Evolutionary conservation across 1,140 invertebrate species (phyloP).

Genomic region (Brachionus calyciflorus): DNA sequence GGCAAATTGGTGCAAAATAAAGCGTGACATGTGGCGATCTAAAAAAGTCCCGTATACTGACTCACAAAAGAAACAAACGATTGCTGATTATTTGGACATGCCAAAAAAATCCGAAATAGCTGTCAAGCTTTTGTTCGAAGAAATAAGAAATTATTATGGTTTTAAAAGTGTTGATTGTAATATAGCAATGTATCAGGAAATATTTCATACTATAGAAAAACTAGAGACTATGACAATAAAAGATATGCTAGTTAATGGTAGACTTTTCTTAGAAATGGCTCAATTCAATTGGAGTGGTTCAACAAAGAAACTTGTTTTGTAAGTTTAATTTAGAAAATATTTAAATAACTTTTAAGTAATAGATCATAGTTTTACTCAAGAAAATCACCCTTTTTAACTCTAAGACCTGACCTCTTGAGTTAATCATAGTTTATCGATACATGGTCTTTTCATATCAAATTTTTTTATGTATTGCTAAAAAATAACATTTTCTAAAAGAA

Average conservation of each 20-base stretch:
- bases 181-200: constrained; percentile 2
- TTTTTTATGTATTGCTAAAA: too few species aligned
- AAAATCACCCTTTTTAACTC: too few species aligned
- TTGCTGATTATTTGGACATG: constrained; percentile 6
- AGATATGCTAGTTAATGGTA: background rate
- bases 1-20: constrained; percentile 42
- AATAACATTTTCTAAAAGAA: too few species aligned
- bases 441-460: too few species aligned
- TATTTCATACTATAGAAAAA: constrained; percentile 9
- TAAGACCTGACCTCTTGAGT: too few species aligned
- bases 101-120: background rate
- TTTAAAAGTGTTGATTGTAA: constrained; percentile 6
- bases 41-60: constrained; percentile 14
- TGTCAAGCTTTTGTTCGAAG: background rate
- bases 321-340: background rate
- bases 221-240: background rate
- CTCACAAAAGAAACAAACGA: constrained; percentile 9
- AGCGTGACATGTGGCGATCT: constrained; percentile 17
- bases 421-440: too few species aligned
- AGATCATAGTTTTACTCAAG: too few species aligned
- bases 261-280: constrained; percentile 9
- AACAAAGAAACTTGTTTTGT: background rate
- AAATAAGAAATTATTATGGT: constrained; percentile 24
- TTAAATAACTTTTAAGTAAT: too few species aligned
- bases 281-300: constrained; percentile 29